Evolutionary conservation across 1,140 invertebrate species (phyloP).

Genomic region (Drosophila melanica): DNA sequence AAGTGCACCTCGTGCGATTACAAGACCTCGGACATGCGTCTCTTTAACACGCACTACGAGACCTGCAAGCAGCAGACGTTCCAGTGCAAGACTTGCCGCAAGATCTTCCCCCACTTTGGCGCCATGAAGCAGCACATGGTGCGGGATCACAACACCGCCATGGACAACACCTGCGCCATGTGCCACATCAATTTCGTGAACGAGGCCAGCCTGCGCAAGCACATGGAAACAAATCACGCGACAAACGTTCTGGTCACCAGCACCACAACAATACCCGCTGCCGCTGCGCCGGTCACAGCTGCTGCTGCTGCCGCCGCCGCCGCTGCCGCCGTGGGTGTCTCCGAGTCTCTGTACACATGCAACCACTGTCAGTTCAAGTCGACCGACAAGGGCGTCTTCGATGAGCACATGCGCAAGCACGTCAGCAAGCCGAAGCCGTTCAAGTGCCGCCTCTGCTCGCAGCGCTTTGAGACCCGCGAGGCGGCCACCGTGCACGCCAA

Average conservation of each 20-base stretch:
- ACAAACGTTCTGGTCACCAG: conserved; percentile 81
- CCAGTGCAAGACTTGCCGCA: conserved; percentile 82
- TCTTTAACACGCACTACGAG: conserved; percentile 82
- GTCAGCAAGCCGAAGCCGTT: conserved; percentile 79
- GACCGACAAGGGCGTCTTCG: conserved; percentile 73
- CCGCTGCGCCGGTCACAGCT: conserved; percentile 63
- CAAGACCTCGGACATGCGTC: conserved; percentile 82
- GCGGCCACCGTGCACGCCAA: conserved; percentile 81
- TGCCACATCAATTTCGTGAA: conserved; percentile 83
- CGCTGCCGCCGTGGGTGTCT: conserved; percentile 38
- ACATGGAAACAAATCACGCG: conserved; percentile 83
- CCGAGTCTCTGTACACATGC: conserved; percentile 70
- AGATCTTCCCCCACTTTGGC: conserved; percentile 79
- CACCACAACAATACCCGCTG: conserved; percentile 76
- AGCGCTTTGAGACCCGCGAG: conserved; percentile 81
- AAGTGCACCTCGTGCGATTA: conserved; percentile 84
- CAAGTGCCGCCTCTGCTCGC: conserved; percentile 82
- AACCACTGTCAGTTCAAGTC: conserved; percentile 83
- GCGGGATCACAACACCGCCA: conserved; percentile 77
- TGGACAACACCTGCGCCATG: conserved; percentile 80
- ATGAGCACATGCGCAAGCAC: conserved; percentile 82
- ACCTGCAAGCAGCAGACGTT: conserved; percentile 83
- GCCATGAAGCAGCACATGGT: conserved; percentile 83
- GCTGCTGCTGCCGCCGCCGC: conserved; percentile 58
- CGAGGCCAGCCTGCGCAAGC: conserved; percentile 77